Percentiles rank a stretch among this genome's conserved stretches.
Conservation (phyloP, 92 coral and sea anemone genomes). For the Paragorgia papillata region DNA sequence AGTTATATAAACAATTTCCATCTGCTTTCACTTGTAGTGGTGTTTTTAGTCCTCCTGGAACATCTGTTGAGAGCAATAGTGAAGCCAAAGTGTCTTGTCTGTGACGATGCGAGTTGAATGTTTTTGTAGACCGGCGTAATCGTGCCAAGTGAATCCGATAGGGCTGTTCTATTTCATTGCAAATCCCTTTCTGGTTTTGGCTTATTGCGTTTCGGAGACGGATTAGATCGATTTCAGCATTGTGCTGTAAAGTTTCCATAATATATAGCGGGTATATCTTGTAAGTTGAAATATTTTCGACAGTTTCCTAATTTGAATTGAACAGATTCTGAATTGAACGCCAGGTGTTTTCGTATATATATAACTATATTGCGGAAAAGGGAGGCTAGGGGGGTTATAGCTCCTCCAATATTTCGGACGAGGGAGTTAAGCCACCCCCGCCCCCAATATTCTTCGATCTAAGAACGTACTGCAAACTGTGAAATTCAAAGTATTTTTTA, state of each 20-base stretch:
- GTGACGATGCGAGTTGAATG: not conserved
- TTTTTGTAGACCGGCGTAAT: not conserved
- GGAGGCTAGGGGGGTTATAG: too few species aligned
- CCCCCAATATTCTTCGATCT: too few species aligned
- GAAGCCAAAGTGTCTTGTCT: constrained; percentile 2
- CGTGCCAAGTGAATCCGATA: constrained; percentile 2
- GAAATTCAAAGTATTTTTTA: too few species aligned
- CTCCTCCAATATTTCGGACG: too few species aligned
- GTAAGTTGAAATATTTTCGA: too few species aligned
- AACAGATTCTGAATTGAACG: too few species aligned
- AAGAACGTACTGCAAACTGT: too few species aligned
- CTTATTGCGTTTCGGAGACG: constrained; percentile 17
- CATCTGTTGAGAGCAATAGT: constrained; percentile 5
- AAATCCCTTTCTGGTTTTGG: not conserved
- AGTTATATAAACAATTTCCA: constrained; percentile 51
- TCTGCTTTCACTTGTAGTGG: constrained; percentile 26
- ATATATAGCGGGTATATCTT: too few species aligned
- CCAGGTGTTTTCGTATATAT: too few species aligned
- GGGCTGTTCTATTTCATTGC: constrained; percentile 15
- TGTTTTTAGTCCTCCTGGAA: constrained; percentile 9
- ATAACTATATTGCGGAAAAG: too few species aligned
- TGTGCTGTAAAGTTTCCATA: not conserved
- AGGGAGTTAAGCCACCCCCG: too few species aligned
- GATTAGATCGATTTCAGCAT: not conserved
- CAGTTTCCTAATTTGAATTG: too few species aligned